Percentiles rank a stretch among this genome's conserved stretches.
Evolutionary conservation across 2,888 invertebrate genomes (phyloP).

Genomic region (Cordilura impudica): DNA sequence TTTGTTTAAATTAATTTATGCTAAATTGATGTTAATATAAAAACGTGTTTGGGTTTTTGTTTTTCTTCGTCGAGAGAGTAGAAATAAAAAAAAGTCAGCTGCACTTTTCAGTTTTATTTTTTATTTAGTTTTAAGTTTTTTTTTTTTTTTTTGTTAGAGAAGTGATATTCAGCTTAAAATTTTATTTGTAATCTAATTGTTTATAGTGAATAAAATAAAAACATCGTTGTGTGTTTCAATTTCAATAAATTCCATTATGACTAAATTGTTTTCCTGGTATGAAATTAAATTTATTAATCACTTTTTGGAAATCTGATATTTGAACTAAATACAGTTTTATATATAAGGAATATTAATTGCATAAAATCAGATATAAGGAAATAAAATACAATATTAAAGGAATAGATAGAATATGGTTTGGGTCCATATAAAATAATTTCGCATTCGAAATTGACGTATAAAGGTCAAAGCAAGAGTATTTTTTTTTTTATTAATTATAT

Average conservation of each 20-base stretch:
- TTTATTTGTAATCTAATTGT: conserved; percentile 58
- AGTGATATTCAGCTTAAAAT: conserved; percentile 50
- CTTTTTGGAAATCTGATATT: conserved; percentile 1
- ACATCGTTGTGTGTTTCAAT: conserved; percentile 10
- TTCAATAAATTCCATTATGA: conserved; percentile 55
- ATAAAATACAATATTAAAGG: too few relatives aligned
- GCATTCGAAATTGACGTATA: too few relatives aligned
- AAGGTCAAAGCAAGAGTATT: too few relatives aligned
- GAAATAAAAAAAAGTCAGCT: conserved; percentile 11
- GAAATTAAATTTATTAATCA: conserved; percentile 29
- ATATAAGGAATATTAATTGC: too few relatives aligned
- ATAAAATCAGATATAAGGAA: too few relatives aligned
- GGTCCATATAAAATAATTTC: too few relatives aligned
- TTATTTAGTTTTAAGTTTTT: conserved; percentile 35
- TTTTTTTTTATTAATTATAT: too few relatives aligned
- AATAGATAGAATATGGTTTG: too few relatives aligned
- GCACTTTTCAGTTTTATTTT: conserved; percentile 18
- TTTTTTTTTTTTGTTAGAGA: conserved; percentile 29
- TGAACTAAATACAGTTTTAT: not conserved
- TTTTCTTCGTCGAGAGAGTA: conserved; percentile 38
- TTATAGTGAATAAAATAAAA: conserved; percentile 42
- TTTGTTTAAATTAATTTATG: conserved; percentile 66
- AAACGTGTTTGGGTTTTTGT: conserved; percentile 51
- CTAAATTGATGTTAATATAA: conserved; percentile 61
- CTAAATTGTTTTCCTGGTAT: conserved; percentile 57